These are phyloP conservation scores for Piscicola geometra DNA, from an alignment of 2,888 invertebrate species.

Conservation along the genomic window DNA sequence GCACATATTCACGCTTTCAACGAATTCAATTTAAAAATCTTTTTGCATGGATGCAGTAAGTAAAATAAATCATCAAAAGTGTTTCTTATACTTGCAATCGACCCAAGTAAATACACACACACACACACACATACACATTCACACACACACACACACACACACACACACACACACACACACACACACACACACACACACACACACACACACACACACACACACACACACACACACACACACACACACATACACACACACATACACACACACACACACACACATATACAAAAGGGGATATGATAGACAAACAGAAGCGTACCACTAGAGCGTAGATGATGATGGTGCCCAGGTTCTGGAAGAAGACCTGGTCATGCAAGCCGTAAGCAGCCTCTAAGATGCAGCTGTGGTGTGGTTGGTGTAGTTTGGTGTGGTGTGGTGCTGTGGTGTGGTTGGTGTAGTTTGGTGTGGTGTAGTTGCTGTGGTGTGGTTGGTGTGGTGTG, in stretches of 20 bases:
- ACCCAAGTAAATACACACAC: constrained; percentile 16
- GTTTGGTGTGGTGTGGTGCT: neutral
- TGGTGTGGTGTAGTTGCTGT: neutral
- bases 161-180: constrained; percentile 27
- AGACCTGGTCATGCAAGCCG: constrained; percentile 60
- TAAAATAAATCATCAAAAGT: no score
- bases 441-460: neutral
- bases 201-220: constrained; percentile 21
- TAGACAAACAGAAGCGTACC: constrained; percentile 52
- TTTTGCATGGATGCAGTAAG: no score
- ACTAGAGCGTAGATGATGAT: constrained; percentile 60
- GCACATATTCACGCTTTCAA: no score
- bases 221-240: constrained; percentile 21
- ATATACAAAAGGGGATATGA: no score
- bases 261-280: constrained; percentile 1
- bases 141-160: constrained; percentile 27
- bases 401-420: constrained; percentile 45
- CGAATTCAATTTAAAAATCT: no score
- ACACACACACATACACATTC: constrained; percentile 23
- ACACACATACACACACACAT: constrained; percentile 14
- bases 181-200: constrained; percentile 23
- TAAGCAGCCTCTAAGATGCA: constrained; percentile 61
- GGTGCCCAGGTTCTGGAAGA: constrained; percentile 60
- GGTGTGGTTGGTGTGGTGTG: neutral
- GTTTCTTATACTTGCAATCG: no score